Evolutionary conservation across 2,113 vertebrate species (phyloP), one percentile per base, ranked within the genome.

Genomic region (pig (Sus scrofa)): DNA sequence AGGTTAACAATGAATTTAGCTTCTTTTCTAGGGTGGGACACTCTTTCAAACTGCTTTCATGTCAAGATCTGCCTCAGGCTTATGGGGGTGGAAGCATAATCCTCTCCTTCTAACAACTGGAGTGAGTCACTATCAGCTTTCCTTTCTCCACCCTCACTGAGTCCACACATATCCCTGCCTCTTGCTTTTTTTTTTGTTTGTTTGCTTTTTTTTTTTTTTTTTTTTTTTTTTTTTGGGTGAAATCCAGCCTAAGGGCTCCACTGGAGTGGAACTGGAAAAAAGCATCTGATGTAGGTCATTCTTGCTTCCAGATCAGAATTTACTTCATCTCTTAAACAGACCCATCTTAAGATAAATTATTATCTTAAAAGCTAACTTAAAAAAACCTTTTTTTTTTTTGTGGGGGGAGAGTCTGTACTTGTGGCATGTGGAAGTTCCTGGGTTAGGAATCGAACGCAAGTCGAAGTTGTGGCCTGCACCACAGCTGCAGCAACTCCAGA

Each of bases 51-150:
- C 63, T 70, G 86, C 63, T 95, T 97, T 98, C 89, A 24, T 96
- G 97, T 94, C 93, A 91, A 96, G 95, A 96, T 93, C 83, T 96
- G 97, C 67, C 86, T 97, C 83, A 78, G 75, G 54, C 52, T 73
- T 95, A 81, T 92, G 81, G 94, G 79, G 84, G 96, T 92, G 96
- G 95, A 96, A 78, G 54, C 62, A 92, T 96, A 97, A 96, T 92
- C 92, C 78, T 60, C 30, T 96, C 56, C 68, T 97, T 95, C 86
- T 65, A 89, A 93, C 96, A 81, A 65, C 88, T 82, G 39, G 6
- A 18, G 34, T 97, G 96, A 98, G 96, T 98, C 97, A 98, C n/a
- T 71, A 73, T 71, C 65, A 65, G 62, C 86, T 97, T 98, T 89
- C 89, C 77, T 95, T 77, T 87, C 96, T 91, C 96, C 97, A 96